Percentiles rank a stretch among this genome's conserved stretches.
Conservation (phyloP, 2,797 vertebrate species). For the Myotis pilosus region DNA sequence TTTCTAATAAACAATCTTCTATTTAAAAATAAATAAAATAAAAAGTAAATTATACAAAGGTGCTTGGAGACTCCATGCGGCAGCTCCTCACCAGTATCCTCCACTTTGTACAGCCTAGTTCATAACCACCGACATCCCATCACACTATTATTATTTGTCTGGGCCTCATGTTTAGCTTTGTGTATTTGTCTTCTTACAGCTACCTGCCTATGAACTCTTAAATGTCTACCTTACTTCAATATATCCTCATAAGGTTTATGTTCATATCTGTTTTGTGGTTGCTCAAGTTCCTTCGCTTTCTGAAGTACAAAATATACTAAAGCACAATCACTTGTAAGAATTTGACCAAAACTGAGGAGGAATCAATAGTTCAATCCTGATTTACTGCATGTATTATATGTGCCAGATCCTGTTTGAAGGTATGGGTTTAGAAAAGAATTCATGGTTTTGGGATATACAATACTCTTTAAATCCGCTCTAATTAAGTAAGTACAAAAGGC, state of each 20-base stretch:
- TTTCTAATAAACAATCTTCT: too few species aligned
- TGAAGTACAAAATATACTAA: not conserved
- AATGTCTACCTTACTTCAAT: not conserved
- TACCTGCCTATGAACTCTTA: not conserved
- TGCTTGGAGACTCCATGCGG: not conserved
- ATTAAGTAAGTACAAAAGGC: not conserved
- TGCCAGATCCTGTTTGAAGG: not conserved
- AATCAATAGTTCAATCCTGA: not conserved
- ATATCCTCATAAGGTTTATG: not conserved
- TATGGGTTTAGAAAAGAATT: not conserved
- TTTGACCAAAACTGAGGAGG: not conserved
- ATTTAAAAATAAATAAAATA: too few species aligned
- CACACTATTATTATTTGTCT: not conserved
- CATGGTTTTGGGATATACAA: not conserved
- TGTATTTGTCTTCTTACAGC: not conserved
- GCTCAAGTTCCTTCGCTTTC: not conserved
- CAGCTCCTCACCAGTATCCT: not conserved
- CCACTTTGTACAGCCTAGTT: accelerated
- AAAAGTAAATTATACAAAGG: not conserved
- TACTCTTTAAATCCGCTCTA: not conserved
- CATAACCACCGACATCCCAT: not conserved
- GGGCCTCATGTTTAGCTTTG: not conserved
- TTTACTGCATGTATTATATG: not conserved
- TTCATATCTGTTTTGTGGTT: not conserved
- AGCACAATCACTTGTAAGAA: not conserved